Evolutionary conservation across 2,888 invertebrate genomes (phyloP).

Genomic region (Andrena bicolor): DNA sequence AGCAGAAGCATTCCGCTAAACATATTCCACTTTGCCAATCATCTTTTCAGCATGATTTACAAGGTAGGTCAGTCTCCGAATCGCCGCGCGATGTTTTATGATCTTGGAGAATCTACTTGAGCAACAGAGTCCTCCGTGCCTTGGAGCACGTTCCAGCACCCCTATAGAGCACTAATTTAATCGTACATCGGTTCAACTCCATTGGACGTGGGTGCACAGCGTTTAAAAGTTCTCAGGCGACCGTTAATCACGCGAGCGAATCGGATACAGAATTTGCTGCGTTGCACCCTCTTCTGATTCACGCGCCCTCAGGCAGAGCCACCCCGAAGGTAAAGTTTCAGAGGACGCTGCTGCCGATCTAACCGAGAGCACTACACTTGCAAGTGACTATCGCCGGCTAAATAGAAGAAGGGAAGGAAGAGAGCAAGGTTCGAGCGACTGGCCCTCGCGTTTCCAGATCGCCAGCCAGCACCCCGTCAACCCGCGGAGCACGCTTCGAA

Average conservation of each 20-base stretch:
- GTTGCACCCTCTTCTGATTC: too few relatives aligned
- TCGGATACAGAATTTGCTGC: too few relatives aligned
- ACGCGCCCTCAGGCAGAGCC: too few relatives aligned
- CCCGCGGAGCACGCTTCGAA: background rate
- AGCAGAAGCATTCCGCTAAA: background rate
- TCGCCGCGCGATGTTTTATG: conserved; percentile 2
- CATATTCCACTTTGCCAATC: conserved; percentile 37
- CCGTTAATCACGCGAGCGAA: too few relatives aligned
- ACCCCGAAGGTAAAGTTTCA: too few relatives aligned
- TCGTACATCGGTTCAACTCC: too few relatives aligned
- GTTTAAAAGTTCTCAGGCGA: too few relatives aligned
- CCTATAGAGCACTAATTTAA: too few relatives aligned
- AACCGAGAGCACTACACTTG: too few relatives aligned
- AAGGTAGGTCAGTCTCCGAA: conserved; percentile 49
- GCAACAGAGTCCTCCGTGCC: background rate
- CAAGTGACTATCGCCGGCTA: background rate
- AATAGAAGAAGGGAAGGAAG: background rate
- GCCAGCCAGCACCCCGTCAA: background rate
- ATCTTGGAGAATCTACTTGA: background rate
- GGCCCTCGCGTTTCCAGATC: background rate
- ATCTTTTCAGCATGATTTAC: conserved; percentile 36
- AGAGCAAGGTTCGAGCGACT: background rate
- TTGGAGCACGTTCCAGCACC: too few relatives aligned
- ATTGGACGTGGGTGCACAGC: too few relatives aligned
- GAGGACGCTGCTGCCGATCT: too few relatives aligned